Base-by-base conservation (phyloP, 2,113 vertebrate genomes). In the Piaya cayana region DNA sequence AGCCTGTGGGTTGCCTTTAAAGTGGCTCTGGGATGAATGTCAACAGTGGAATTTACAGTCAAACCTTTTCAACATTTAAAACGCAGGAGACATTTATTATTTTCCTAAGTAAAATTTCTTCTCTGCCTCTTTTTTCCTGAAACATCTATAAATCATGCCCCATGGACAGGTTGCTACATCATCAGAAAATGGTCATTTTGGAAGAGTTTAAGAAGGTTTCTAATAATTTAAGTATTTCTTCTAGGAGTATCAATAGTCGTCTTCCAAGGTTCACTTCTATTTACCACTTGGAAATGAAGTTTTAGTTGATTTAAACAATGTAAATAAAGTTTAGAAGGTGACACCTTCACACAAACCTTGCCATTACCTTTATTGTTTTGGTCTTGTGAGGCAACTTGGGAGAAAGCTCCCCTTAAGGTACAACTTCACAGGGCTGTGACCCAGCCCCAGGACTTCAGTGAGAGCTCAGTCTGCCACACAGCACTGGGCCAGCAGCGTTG, bases 1-100 rank as follows among this genome's bases (percentile, higher is more conserved):
- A 97, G 86, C 96, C 96, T 96, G 94, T 95, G 92, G 95, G 94
- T 96, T 97, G 96, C 94, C 96, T 98, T 96, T 92, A 95, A 96
- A 97, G 95, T 70, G 92, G 94, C 92, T 96, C 86, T 91, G 84
- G 82, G 96, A 97, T 95, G 88, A 91, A 96, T 89, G 95, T 97
- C 97, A 97, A 67, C 96, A 96, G 78, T 71, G 79, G 79, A 95
- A 97, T 98, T 98, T 98, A 97, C 53, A 91, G 84, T 76, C 91
- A 92, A 95, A 78, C 91, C 85, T 97, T 97, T 96, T 94, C 94
- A 93, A 86, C 94, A 81, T 88, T 85, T 79, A 96, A 97, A 97
- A 90, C 34, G 11, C 77, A 90, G 74, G 78, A 95, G 65, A 87
- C 87, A 82, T 94, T 91, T 96, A 96, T 96, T 96, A 91, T 97